These are phyloP conservation scores for Melanerpes formicivorus DNA, from an alignment of 2,113 vertebrate genomes.

Conservation along the genomic window DNA sequence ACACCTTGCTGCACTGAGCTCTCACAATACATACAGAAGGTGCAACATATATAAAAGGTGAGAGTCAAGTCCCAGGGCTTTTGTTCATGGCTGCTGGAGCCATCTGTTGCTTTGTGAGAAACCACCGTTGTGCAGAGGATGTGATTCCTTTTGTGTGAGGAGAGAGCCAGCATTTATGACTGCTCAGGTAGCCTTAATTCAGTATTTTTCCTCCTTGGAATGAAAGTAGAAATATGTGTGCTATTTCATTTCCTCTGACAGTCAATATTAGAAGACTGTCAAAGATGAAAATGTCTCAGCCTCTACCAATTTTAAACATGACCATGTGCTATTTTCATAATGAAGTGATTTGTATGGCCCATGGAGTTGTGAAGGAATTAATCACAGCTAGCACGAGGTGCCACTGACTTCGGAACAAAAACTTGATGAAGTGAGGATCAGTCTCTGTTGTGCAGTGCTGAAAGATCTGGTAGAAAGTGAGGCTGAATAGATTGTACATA, in stretches of 20 bases:
- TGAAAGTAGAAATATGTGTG: neutral
- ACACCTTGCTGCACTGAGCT: neutral
- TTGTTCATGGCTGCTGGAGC: neutral
- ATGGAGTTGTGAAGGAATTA: neutral
- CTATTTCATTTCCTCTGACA: neutral
- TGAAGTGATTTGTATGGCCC: neutral
- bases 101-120: neutral
- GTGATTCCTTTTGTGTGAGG: neutral
- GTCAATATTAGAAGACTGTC: neutral
- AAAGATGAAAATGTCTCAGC: neutral
- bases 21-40: neutral
- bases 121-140: neutral
- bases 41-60: neutral
- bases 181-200: neutral
- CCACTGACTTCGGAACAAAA: neutral
- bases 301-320: neutral
- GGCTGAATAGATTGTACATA: neutral
- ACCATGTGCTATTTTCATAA: neutral
- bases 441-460: neutral
- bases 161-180: neutral
- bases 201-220: slow-evolving; percentile 1
- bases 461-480: neutral
- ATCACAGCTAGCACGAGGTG: slow-evolving; percentile 12
- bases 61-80: neutral
- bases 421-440: slow-evolving; percentile 7